phyloP scores from a whole-genome alignment of 1,140 invertebrate species.

The Mizuhopecten yessoensis region DNA sequence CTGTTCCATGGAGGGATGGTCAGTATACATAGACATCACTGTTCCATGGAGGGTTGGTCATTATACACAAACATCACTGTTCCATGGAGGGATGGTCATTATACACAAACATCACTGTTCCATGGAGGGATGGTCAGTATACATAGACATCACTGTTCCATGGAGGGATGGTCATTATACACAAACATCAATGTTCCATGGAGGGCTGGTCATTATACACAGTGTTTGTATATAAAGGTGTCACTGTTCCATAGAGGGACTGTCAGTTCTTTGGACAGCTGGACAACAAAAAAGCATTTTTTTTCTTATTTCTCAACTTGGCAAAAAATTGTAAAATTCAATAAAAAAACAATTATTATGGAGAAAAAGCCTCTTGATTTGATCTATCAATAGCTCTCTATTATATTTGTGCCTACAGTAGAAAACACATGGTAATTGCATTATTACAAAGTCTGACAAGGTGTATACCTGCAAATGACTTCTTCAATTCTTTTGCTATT shows the following conservation, averaged over 20 bases:
- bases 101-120: not conserved
- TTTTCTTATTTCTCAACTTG: no score
- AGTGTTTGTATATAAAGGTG: not conserved
- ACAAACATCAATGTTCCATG: not conserved
- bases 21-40: not conserved
- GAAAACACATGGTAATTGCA: no score
- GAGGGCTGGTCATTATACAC: not conserved
- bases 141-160: not conserved
- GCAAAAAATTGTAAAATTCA: no score
- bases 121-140: not conserved
- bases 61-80: not conserved
- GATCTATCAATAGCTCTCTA: no score
- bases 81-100: not conserved
- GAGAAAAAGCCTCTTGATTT: no score
- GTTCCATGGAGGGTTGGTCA: not conserved
- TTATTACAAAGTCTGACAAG: no score
- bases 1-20: not conserved
- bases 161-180: not conserved
- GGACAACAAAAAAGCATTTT: not conserved
- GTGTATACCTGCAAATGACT: no score
- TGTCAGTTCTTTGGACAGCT: slow-evolving; percentile 29
- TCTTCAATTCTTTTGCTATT: no score
- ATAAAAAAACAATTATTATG: no score
- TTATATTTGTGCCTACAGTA: no score
- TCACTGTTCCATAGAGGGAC: not conserved